Conservation (phyloP, 2,888 invertebrate species). For the Entomobrya proxima region DNA sequence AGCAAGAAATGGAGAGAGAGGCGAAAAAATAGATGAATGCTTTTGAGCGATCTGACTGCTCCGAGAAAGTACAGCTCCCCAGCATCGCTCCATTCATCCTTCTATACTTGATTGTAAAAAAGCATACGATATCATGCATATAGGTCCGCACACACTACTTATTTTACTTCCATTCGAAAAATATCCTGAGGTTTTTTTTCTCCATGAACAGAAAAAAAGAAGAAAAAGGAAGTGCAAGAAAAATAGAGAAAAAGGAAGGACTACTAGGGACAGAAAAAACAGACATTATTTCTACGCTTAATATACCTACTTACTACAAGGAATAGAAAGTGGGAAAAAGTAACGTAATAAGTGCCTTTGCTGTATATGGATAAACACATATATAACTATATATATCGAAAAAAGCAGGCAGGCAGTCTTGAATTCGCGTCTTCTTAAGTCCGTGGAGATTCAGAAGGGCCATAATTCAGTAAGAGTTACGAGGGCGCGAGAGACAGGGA, state of each 20-base stretch:
- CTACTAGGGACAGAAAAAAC: background rate
- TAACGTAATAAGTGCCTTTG: constrained; percentile 21
- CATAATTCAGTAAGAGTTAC: constrained; percentile 91
- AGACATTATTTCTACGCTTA: constrained; percentile 35
- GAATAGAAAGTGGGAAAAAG: constrained; percentile 1
- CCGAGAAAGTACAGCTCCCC: constrained; percentile 44
- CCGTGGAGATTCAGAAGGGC: constrained; percentile 77
- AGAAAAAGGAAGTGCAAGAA: constrained; percentile 35
- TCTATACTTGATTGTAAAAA: constrained; percentile 35
- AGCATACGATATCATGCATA: background rate
- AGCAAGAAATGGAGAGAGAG: constrained; percentile 21
- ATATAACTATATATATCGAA: constrained; percentile 35
- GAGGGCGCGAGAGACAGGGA: constrained; percentile 94
- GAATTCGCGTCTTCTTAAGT: constrained; percentile 76
- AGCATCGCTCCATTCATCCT: constrained; percentile 23
- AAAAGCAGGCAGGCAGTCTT: constrained; percentile 68
- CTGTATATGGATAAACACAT: background rate
- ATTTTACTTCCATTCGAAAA: constrained; percentile 36
- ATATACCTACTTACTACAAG: constrained; percentile 64
- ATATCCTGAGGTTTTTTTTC: constrained; percentile 56
- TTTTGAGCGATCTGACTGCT: constrained; percentile 68
- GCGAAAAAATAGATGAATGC: constrained; percentile 66
- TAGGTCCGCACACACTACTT: constrained; percentile 1
- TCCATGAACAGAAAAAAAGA: background rate
- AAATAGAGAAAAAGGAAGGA: constrained; percentile 29